These are phyloP conservation scores for Globodera ellingtonae DNA, from an alignment of 1,140 invertebrate genomes.

Conservation along the genomic window DNA sequence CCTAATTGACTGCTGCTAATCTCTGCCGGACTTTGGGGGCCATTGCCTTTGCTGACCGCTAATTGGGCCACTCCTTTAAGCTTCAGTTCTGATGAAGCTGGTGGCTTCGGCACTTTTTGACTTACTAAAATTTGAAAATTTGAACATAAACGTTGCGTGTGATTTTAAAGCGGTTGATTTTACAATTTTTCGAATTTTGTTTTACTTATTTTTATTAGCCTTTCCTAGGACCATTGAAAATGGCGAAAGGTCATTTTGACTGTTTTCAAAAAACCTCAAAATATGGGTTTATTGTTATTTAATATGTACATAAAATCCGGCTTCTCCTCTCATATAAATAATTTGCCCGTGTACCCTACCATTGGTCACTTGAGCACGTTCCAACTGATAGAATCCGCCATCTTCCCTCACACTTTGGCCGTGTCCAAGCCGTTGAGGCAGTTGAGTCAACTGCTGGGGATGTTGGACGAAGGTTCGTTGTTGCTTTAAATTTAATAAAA, in stretches of 20 bases:
- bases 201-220: too few species aligned
- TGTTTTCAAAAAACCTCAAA: too few species aligned
- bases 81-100: conserved; percentile 11
- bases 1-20: background rate
- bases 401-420: background rate
- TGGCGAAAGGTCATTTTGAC: too few species aligned
- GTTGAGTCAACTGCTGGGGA: background rate
- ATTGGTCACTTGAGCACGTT: conserved; percentile 17
- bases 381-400: conserved; percentile 24
- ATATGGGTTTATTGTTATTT: too few species aligned
- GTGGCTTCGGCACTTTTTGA: background rate
- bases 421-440: background rate
- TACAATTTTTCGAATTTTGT: too few species aligned
- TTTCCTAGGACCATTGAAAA: too few species aligned
- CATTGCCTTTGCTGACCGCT: background rate
- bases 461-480: background rate
- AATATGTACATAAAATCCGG: too few species aligned
- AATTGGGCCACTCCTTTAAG: conserved; percentile 26
- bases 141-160: too few species aligned
- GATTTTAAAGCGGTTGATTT: too few species aligned
- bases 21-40: background rate
- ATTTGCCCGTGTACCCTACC: background rate
- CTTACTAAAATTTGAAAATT: conserved; percentile 6
- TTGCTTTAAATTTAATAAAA: background rate
- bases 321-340: background rate